Conservation (phyloP, 2,113 vertebrate species). For the Catharus fuscescens region DNA sequence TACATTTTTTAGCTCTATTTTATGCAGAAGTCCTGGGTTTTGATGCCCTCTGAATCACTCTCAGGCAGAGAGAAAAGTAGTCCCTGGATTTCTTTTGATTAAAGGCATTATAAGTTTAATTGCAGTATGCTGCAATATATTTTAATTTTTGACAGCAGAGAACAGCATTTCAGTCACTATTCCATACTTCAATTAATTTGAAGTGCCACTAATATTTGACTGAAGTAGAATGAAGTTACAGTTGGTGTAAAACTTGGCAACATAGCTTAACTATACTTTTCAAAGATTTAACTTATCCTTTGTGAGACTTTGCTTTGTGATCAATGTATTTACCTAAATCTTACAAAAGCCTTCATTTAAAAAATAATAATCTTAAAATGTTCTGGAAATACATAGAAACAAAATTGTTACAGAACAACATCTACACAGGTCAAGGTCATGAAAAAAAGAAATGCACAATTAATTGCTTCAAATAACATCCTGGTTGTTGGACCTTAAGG, state of each 20-base stretch:
- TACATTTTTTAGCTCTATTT: not conserved
- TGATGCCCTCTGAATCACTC: not conserved
- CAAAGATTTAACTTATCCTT: not conserved
- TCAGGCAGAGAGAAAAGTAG: not conserved
- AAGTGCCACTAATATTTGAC: not conserved
- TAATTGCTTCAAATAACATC: not conserved
- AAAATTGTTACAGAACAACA: not conserved
- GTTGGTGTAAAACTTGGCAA: not conserved
- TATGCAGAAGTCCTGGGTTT: not conserved
- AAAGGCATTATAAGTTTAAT: not conserved
- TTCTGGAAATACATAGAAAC: not conserved
- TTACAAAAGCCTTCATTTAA: not conserved
- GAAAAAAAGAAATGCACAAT: not conserved
- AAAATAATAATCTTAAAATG: not conserved
- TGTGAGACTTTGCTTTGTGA: not conserved
- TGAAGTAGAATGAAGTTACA: not conserved
- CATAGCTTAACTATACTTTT: not conserved
- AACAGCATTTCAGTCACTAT: not conserved
- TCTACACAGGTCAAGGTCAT: not conserved
- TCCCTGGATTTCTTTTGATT: not conserved
- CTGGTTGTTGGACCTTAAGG: not conserved
- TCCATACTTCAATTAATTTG: not conserved
- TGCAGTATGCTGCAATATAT: not conserved
- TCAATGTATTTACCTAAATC: not conserved
- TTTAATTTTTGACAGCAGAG: not conserved